Base-by-base conservation (phyloP, 2,888 invertebrate genomes). In the Halocaridina rubra region DNA sequence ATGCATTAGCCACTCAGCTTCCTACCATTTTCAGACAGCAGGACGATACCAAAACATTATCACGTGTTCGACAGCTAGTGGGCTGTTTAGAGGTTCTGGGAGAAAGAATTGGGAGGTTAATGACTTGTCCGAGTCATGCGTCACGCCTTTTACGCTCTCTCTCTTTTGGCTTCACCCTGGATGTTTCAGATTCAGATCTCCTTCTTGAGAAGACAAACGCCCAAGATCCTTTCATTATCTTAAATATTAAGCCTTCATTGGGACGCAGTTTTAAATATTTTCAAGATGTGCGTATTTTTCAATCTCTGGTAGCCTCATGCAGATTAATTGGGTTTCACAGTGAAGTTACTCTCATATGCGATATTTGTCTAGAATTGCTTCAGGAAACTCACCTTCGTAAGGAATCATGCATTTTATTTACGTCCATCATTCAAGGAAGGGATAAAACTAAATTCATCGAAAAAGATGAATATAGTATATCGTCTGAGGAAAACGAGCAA, bases 61-160 rank as follows among this genome's bases (percentile, higher is more conserved):
- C 78, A 7, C 16, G 30, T 59, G 53, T 80, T 16, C 72, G 75
- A 8, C 80, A 80, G 33, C 67, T 84, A 22, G 16, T 30, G 22
- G 84, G 84, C 3, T 75, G 67, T 53, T 24, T 84, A 27, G 80
- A 84, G 64, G 79, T 84, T 3, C 46, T 84, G n/a, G 74, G 74
- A 22, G 57, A 29, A 5, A 29, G 75, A 19, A 13, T 80, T 2
- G n/a, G 22, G 13, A 13, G 30, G 0, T n/a, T 80, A 27, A n/a
- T 80, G 46, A 29, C 33, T 13, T 30, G 67, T 46, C 78, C 78
- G 2, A 33, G 29, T 24, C 82, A 82, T 32, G 53, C 77, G 3
- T 32, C 53, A 10, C 82, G 82, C 24, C 30, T 82, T 0, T 29
- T 77, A 29, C 77, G 71, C 3, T 16, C 82, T 30, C 32, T 82